Base-by-base conservation (phyloP, 2,888 invertebrate species). In the Apamea crenata region DNA sequence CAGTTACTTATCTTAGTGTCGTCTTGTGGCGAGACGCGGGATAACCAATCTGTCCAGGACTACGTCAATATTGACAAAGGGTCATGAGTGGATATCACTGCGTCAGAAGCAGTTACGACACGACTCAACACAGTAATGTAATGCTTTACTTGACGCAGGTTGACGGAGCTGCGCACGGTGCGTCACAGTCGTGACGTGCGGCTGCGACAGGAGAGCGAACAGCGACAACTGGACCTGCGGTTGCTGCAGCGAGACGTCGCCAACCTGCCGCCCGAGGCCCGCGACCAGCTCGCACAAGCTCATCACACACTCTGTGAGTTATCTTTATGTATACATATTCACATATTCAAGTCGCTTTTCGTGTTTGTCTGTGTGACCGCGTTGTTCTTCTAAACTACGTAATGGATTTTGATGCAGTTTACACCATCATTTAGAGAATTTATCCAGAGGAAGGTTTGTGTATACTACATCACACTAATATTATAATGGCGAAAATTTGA, bases 101-200 rank as follows among this genome's bases (percentile, higher is more conserved):
- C 61, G 6, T 61, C 29, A 16, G 61, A 61, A 61, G 61, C 2
- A 29, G 16, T 61, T 16, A 61, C 7, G 61, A 29, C 61, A 61
- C 61, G 61, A 29, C 16, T 14, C 29, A 61, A 61, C 29, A 29
- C 29, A 61, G 61, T 61, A 29, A 61, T 61, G 12, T 36, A 32
- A 56, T 12, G 4, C 56, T 59, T 59, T 59, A n/a, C 40, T 47
- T 56, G 40, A 6, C 18, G 16, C 72, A 90, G 98, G 94, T 95
- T 98, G 90, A 98, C 98, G 14, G 98, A 99, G 95, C 94, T 99
- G 87, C 98, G 98, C 90, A 97, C 97, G 78, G 98, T 98, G 84
- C 97, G 97, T 85, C 98, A 99, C 94, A 97, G 97, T 88, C 98
- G 98, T 91, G 98, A 98, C 94, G 98, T 98, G 90, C 97, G 97